These are phyloP conservation scores for Eulithis prunata DNA, from an alignment of 2,888 invertebrate genomes.

Conservation along the genomic window DNA sequence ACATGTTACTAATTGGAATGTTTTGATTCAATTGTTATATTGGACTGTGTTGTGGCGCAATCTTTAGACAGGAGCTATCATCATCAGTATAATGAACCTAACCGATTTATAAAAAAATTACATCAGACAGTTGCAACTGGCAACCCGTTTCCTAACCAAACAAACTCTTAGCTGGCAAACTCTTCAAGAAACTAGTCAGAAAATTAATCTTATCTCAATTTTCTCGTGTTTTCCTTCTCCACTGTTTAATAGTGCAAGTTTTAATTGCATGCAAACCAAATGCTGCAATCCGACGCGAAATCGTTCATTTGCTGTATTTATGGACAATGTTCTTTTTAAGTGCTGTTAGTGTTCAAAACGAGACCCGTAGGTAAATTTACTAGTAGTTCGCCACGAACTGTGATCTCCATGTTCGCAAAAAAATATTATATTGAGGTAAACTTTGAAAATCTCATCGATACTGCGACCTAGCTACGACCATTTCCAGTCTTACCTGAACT, in stretches of 20 bases:
- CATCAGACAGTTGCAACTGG: not conserved
- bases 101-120: no score
- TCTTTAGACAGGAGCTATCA: no score
- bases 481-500: no score
- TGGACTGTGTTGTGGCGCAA: no score
- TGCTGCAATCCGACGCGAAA: conserved; percentile 55
- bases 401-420: no score
- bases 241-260: conserved; percentile 77
- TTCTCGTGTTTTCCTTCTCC: conserved; percentile 72
- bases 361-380: not conserved
- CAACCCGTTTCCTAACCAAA: conserved; percentile 12
- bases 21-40: no score
- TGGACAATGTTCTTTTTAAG: conserved; percentile 55
- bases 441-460: no score
- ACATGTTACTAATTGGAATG: no score
- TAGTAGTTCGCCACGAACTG: not conserved
- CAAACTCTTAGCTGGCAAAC: conserved; percentile 51
- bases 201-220: conserved; percentile 80
- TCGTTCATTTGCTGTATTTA: conserved; percentile 56
- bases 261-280: conserved; percentile 77
- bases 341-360: conserved; percentile 1
- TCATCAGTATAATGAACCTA: no score
- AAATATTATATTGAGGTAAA: no score
- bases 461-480: no score
- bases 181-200: conserved; percentile 67